Evolutionary conservation across 2,888 invertebrate species (phyloP).

Genomic region (Teleiodes luculella): DNA sequence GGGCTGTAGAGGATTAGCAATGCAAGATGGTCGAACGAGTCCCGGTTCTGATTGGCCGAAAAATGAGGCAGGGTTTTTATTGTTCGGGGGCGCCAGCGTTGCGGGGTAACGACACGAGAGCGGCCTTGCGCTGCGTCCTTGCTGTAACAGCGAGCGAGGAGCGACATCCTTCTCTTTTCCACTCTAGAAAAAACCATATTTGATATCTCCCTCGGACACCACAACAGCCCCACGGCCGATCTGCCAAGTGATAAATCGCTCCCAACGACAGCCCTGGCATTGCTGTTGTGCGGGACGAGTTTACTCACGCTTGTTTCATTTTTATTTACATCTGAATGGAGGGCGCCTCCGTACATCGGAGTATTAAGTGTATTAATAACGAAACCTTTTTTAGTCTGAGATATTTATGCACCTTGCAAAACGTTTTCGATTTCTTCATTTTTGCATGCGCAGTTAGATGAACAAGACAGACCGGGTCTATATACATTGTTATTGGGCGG

Average conservation of each 20-base stretch:
- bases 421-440: constrained; percentile 23
- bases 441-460: constrained; percentile 47
- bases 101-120: constrained; percentile 48
- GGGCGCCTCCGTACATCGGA: constrained; percentile 40
- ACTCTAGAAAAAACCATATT: constrained; percentile 35
- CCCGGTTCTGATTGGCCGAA: constrained; percentile 33
- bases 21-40: constrained; percentile 14
- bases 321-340: constrained; percentile 63
- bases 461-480: constrained; percentile 46
- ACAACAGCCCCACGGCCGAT: constrained; percentile 51
- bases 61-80: constrained; percentile 31
- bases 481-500: constrained; percentile 54
- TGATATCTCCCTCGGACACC: constrained; percentile 36
- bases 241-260: constrained; percentile 63
- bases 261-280: constrained; percentile 56
- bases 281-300: constrained; percentile 42
- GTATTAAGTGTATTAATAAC: constrained; percentile 60
- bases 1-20: not conserved
- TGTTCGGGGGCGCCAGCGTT: constrained; percentile 31
- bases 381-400: constrained; percentile 37
- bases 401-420: constrained; percentile 40
- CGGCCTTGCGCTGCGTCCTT: constrained; percentile 73
- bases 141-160: constrained; percentile 54
- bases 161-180: constrained; percentile 41
- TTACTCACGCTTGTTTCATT: constrained; percentile 49